These are phyloP conservation scores for Prunella strophiata DNA, from an alignment of 2,797 vertebrate genomes.

Conservation along the genomic window DNA sequence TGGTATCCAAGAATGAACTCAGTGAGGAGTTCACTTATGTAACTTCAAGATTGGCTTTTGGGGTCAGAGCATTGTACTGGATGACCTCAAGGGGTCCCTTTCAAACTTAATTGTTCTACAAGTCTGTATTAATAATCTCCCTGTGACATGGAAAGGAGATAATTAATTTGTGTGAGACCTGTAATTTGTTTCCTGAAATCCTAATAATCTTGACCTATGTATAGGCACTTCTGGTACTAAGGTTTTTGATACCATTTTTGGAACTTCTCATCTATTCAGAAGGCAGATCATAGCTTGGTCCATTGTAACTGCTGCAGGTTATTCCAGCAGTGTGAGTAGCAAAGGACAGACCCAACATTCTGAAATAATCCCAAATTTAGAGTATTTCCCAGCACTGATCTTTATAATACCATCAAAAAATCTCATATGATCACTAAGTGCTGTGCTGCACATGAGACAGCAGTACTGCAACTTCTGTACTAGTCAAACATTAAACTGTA, in stretches of 20 bases:
- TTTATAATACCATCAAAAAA: not conserved
- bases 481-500: not conserved
- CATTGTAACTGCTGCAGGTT: not conserved
- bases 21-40: not conserved
- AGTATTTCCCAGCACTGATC: not conserved
- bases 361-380: not conserved
- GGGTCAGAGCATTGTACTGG: not conserved
- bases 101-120: not conserved
- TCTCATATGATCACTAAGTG: not conserved
- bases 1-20: not conserved
- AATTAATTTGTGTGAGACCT: conserved; percentile 14
- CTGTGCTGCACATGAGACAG: not conserved
- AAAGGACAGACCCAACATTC: not conserved
- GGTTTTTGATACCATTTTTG: not conserved
- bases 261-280: not conserved
- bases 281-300: not conserved
- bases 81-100: not conserved
- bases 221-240: not conserved
- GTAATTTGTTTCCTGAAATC: conserved; percentile 45
- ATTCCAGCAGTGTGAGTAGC: not conserved
- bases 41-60: not conserved
- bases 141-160: not conserved
- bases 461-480: not conserved
- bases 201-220: conserved; percentile 26
- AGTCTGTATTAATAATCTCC: not conserved